Base-by-base conservation (phyloP, 2,888 invertebrate genomes). In the Erynnis tages region DNA sequence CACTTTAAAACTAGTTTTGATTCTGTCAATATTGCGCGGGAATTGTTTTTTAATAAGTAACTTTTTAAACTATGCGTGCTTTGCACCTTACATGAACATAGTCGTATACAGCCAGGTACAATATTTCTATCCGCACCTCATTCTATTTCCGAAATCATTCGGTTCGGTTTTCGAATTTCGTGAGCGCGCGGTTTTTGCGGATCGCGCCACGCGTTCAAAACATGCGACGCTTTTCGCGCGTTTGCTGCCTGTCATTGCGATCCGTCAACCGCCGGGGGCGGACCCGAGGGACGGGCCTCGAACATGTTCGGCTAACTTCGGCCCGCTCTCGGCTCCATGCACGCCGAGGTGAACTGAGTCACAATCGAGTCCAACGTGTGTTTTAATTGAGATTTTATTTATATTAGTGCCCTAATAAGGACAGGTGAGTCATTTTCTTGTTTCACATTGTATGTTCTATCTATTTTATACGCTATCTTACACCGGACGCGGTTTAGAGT, bases 331-430 rank as follows among this genome's bases (percentile, higher is more conserved):
- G 67, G 66, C 65, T 62, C 68, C 66, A 76, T 71, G 63, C 67
- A 60, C 56, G 57, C 61, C 70, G 69, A 75, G 71, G 75, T 76
- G 82, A 81, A 66, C 77, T 82, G 88, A 84, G 87, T 81, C 76
- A 86, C 82, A 85, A 71, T 34, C 38, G 55, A 55, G 54, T 59
- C 57, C 44, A 56, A 64, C 57, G 53, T 47, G 43, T 53, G 55
- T 47, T 56, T 53, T 32, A 52, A 60, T 61, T 61, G 62, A 63
- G 64, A 61, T 56, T 63, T 66, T 68, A 62, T 62, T 32, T 25
- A 29, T 23, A 30, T 13, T 25, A 38, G 13, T 11, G 29, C 32
- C 23, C 6, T 29, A 34, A 43, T 59, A 60, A 58, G 19, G 11
- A 56, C 55, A 57, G 78, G 85, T 86, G 63, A 85, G 87, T 81